These are phyloP conservation scores for Anoplius nigerrimus DNA, from an alignment of 2,888 invertebrate genomes.

Conservation along the genomic window DNA sequence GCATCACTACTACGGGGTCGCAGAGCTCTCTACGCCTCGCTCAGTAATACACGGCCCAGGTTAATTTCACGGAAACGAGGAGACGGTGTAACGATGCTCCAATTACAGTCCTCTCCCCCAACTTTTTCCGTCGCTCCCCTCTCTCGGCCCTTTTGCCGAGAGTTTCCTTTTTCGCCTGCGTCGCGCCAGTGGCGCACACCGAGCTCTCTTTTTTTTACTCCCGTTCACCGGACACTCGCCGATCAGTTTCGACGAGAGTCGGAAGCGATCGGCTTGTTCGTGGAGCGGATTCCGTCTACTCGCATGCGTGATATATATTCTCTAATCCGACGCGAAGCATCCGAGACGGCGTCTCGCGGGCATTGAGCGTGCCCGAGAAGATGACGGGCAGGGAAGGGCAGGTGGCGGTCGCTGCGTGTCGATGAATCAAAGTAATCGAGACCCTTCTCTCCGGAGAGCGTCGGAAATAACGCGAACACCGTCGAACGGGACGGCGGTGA, in stretches of 20 bases:
- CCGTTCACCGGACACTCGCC: background rate
- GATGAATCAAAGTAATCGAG: conserved; percentile 20
- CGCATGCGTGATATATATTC: conserved; percentile 19
- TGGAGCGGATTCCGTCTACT: conserved; percentile 15
- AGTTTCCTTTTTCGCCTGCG: background rate
- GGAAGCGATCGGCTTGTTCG: too few relatives aligned
- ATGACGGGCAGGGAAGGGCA: background rate
- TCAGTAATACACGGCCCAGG: conserved; percentile 13
- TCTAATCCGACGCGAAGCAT: conserved; percentile 37
- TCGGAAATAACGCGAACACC: background rate
- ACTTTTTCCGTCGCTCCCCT: background rate
- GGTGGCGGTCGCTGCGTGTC: background rate
- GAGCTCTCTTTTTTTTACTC: background rate
- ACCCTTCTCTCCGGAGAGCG: conserved; percentile 2
- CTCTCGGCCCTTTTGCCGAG: background rate
- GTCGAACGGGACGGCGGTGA: background rate
- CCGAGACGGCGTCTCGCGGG: conserved; percentile 16
- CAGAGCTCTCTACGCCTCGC: conserved; percentile 12
- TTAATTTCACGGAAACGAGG: conserved; percentile 30
- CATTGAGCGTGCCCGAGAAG: background rate
- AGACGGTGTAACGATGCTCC: conserved; percentile 2
- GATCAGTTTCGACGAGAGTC: background rate
- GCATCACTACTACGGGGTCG: background rate
- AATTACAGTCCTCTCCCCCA: background rate
- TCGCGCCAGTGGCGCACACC: background rate